Percentiles rank a stretch among this genome's conserved stretches.
These are phyloP conservation scores for Heptranchias perlo DNA, from an alignment of 2,113 vertebrate genomes.

Conservation along the genomic window DNA sequence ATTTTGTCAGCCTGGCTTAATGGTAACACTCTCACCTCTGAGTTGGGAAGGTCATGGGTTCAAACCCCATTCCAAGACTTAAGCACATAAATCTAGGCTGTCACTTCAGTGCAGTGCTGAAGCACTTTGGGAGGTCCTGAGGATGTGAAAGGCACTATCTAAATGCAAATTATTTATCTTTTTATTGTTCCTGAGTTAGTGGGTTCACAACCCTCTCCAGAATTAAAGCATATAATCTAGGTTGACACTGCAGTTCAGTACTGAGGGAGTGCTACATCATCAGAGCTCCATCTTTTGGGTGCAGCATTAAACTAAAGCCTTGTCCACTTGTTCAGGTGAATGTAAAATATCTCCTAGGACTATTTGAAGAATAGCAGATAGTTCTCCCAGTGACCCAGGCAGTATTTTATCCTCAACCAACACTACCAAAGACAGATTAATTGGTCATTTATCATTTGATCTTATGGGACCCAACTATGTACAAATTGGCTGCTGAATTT, in stretches of 20 bases:
- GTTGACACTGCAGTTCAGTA: background rate
- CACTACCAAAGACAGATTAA: background rate
- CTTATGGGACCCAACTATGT: background rate
- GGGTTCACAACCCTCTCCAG: background rate
- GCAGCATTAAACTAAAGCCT: background rate
- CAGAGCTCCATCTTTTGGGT: background rate
- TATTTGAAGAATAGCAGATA: background rate
- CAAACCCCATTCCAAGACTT: background rate
- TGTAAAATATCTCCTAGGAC: background rate
- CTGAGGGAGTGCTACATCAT: background rate
- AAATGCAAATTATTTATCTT: background rate
- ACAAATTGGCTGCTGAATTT: background rate
- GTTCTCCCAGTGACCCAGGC: background rate
- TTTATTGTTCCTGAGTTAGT: background rate
- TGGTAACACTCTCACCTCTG: background rate
- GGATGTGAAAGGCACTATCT: background rate
- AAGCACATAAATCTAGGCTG: background rate
- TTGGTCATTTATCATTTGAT: background rate
- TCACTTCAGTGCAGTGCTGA: background rate
- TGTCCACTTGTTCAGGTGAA: background rate
- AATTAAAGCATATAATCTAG: background rate
- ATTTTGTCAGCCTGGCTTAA: background rate
- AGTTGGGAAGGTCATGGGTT: background rate
- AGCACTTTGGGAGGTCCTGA: background rate
- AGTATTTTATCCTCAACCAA: background rate